phyloP scores from a whole-genome alignment of 2,888 invertebrate genomes.

The Nephrotoma appendiculata region DNA sequence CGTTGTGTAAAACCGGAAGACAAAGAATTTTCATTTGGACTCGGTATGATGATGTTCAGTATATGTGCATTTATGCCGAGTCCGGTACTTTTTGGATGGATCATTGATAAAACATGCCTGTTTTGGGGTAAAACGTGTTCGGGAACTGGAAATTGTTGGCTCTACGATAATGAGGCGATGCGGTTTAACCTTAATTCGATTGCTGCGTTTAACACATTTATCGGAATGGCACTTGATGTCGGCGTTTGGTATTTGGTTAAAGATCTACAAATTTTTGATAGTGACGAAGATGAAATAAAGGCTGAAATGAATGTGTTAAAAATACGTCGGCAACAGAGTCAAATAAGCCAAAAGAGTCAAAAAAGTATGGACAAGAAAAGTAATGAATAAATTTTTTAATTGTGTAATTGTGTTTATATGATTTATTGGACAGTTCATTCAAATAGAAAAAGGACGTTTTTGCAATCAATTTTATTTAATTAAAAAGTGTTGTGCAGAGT shows the following conservation, averaged over 20 bases:
- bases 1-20: slow-evolving; percentile 40
- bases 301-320: too few species aligned
- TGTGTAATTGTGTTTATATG: too few species aligned
- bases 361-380: too few species aligned
- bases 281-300: background rate
- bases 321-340: too few species aligned
- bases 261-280: background rate
- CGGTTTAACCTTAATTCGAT: slow-evolving; percentile 35
- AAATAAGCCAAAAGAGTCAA: too few species aligned
- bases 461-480: too few species aligned
- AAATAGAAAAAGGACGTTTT: too few species aligned
- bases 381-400: too few species aligned
- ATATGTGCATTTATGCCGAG: slow-evolving; percentile 51
- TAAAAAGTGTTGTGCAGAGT: too few species aligned
- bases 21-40: slow-evolving; percentile 43
- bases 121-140: slow-evolving; percentile 1
- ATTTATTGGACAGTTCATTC: too few species aligned
- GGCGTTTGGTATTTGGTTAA: background rate
- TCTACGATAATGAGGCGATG: slow-evolving; percentile 42
- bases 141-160: slow-evolving; percentile 43
- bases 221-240: background rate
- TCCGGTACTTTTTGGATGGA: slow-evolving; percentile 23
- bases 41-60: slow-evolving; percentile 38
- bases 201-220: slow-evolving; percentile 30
- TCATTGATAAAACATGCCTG: background rate